Conservation (phyloP, 1,140 invertebrate species). For the Thaumetopoea pityocampa region DNA sequence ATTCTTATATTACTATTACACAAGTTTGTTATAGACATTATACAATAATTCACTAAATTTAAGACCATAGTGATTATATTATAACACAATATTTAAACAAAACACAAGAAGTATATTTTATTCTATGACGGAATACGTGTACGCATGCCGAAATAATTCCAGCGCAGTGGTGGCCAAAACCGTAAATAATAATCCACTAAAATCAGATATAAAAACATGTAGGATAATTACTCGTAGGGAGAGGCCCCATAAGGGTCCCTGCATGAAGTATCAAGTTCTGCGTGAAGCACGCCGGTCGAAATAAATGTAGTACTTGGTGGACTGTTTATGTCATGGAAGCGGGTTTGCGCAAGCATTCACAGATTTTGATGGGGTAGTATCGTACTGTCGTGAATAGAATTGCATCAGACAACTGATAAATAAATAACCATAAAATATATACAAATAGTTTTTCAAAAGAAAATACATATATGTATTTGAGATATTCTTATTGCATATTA, state of each 20-base stretch:
- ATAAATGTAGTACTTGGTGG: constrained; percentile 64
- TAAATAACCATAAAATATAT: neutral
- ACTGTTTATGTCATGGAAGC: constrained; percentile 74
- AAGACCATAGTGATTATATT: too few species aligned
- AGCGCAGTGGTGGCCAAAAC: constrained; percentile 43
- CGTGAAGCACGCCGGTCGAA: constrained; percentile 20
- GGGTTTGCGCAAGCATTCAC: constrained; percentile 75
- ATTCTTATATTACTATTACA: too few species aligned
- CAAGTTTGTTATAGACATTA: too few species aligned
- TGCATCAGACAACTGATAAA: too few species aligned
- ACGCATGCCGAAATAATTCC: constrained; percentile 33
- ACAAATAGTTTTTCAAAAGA: constrained; percentile 3
- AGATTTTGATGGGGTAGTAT: constrained; percentile 69
- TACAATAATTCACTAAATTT: too few species aligned
- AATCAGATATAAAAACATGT: constrained; percentile 71
- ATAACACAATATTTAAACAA: too few species aligned
- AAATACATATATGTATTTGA: too few species aligned
- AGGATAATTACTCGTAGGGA: constrained; percentile 70
- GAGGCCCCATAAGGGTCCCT: constrained; percentile 47
- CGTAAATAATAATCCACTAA: constrained; percentile 71
- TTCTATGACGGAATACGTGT: too few species aligned
- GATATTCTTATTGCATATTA: too few species aligned
- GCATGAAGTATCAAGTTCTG: constrained; percentile 48
- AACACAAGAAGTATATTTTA: too few species aligned
- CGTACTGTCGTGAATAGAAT: constrained; percentile 42